phyloP scores from a whole-genome alignment of 2,797 vertebrate genomes.

The Argentina silus region DNA sequence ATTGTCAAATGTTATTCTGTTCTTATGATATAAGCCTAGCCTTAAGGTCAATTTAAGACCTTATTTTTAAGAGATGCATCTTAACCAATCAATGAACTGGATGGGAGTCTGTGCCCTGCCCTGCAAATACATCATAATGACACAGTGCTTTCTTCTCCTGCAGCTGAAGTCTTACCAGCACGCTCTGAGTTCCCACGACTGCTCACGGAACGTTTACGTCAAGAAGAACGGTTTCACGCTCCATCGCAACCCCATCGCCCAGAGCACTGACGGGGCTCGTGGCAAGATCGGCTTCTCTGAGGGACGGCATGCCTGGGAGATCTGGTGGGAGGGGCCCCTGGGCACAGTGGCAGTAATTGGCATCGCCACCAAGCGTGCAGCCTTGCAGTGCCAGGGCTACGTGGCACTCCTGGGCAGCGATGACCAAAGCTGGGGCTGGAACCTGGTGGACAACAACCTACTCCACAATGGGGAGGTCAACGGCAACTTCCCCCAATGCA shows the following conservation, averaged over 20 bases:
- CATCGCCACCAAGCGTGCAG: constrained; percentile 93
- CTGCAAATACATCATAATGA: no score
- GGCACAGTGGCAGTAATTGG: constrained; percentile 98
- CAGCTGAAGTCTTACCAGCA: constrained; percentile 94
- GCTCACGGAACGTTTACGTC: constrained; percentile 98
- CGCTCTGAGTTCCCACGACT: constrained; percentile 96
- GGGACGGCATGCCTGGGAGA: constrained; percentile 98
- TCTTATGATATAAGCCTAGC: no score
- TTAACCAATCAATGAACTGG: no score
- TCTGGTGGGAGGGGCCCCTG: constrained; percentile 99
- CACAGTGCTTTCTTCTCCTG: not conserved
- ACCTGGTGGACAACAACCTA: constrained; percentile 98
- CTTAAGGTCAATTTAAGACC: no score
- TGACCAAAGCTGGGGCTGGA: constrained; percentile 99
- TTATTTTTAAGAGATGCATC: no score
- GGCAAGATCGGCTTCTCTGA: constrained; percentile 97
- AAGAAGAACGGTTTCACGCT: constrained; percentile 99
- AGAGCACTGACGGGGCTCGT: constrained; percentile 97
- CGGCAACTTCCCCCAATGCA: constrained; percentile 98
- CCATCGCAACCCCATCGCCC: constrained; percentile 97
- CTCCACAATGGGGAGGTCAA: constrained; percentile 99
- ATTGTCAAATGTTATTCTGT: no score
- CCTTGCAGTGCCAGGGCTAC: constrained; percentile 99
- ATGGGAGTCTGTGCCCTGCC: no score
- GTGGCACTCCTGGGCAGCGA: constrained; percentile 96